These are phyloP conservation scores for Fistularia commersonii DNA, from an alignment of 2,797 vertebrate species.

Conservation along the genomic window DNA sequence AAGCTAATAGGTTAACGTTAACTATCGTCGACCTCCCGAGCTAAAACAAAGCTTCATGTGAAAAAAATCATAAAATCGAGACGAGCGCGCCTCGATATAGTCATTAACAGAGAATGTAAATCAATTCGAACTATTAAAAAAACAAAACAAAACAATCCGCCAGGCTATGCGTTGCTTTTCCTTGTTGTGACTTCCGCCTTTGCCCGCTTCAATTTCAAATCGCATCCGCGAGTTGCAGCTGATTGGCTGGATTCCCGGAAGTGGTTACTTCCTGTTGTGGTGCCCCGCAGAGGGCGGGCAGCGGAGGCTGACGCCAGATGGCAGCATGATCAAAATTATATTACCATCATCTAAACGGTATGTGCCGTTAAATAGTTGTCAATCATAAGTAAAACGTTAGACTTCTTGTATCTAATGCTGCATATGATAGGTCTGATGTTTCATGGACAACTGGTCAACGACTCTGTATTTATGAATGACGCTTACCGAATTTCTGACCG, in stretches of 20 bases:
- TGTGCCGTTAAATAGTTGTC: background rate
- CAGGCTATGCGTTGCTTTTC: slow-evolving; percentile 41
- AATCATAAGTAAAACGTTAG: background rate
- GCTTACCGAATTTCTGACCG: too few relatives aligned
- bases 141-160: background rate
- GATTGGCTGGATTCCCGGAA: slow-evolving; percentile 61
- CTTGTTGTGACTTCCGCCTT: slow-evolving; percentile 55
- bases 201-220: slow-evolving; percentile 79
- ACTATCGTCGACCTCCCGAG: background rate
- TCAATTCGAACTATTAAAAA: slow-evolving; percentile 5
- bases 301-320: slow-evolving; percentile 22
- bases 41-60: background rate
- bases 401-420: too few relatives aligned
- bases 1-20: background rate
- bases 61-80: background rate
- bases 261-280: slow-evolving; percentile 21
- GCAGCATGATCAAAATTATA: slow-evolving; percentile 22
- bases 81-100: background rate
- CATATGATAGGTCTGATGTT: too few relatives aligned
- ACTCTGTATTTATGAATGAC: too few relatives aligned
- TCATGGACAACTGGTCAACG: too few relatives aligned
- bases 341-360: too few relatives aligned
- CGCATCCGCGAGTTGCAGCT: background rate
- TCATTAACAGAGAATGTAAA: background rate
- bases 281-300: background rate